Base-by-base conservation (phyloP, 2,113 vertebrate genomes). In the Heteronetta atricapilla region DNA sequence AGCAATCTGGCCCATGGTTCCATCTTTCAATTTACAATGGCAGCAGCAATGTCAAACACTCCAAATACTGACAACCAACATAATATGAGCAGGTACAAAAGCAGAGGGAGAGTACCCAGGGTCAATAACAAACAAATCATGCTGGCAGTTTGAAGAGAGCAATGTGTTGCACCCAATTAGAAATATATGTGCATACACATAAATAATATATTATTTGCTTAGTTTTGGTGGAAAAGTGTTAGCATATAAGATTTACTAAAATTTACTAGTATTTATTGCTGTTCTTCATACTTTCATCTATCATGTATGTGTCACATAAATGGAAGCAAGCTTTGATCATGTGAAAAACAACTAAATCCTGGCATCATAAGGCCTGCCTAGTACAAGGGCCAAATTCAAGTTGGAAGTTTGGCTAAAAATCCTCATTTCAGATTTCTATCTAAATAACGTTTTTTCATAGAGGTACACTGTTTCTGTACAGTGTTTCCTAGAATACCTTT, bases 21-120 rank as follows among this genome's bases (percentile, higher is more conserved):
- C 92, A 95, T 95, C 88, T 88, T 95, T 93, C 96, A 95, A 90
- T 96, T 96, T 94, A 93, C 53, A 93, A 90, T 76, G 80, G 96
- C 90, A 93, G 74, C 92, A 84, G 90, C 95, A 82, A 92, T 88
- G 93, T 92, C 93, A 96, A 95, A 96, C 92, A 93, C 31, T 95
- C 74, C 50, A 86, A 84, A 81, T 73, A 44, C 86, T 90, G 88
- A 95, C 90, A 96, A 85, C 20, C 0, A 0, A 55, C 0, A 0
- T 38, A 80, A 73, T 36, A 87, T 46, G 55, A 92, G 70, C 67
- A 94, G 77, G 77, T 81, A 89, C 0, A 4, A 88, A 92, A 72
- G 74, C 74, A 89, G 83, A 67, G 62, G 15, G 26, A 55, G 88
- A 79, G 73, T 17, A n/a, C 62, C 13, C 11, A 84, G 50, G 9